A percentile compares a stretch with the other conserved stretches of the same genome.
Conservation (phyloP, 2,113 vertebrate genomes). For the Sylvia atricapilla region DNA sequence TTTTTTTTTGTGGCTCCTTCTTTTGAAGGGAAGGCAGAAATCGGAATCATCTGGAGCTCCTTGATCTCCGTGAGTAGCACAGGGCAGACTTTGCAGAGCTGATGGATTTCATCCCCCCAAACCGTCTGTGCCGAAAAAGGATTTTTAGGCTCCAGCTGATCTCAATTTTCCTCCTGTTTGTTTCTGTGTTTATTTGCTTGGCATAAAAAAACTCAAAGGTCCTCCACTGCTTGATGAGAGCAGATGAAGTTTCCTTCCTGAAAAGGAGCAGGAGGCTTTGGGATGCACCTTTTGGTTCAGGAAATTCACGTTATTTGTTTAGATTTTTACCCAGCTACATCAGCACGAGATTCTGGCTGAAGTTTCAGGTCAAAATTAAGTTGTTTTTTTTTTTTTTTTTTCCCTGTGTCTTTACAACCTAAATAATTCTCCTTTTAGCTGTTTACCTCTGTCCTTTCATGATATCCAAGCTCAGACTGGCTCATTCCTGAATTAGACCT, state of each 20-base stretch:
- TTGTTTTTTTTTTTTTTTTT: neutral
- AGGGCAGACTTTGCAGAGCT: neutral
- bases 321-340: neutral
- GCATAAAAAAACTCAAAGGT: neutral
- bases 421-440: neutral
- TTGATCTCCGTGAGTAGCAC: slow-evolving; percentile 20
- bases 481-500: neutral
- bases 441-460: neutral
- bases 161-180: neutral
- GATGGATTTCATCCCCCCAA: neutral
- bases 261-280: neutral
- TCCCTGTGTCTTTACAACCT: neutral
- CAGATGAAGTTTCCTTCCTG: neutral
- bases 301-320: neutral
- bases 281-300: neutral
- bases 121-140: neutral
- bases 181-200: neutral
- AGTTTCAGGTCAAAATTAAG: neutral
- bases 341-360: neutral
- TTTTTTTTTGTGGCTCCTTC: neutral
- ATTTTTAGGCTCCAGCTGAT: neutral
- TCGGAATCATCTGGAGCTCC: slow-evolving; percentile 19
- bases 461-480: neutral
- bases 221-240: neutral
- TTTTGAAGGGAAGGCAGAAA: neutral